Evolutionary conservation across 2,113 vertebrate genomes (phyloP).

Genomic region (Ameiurus melas): DNA sequence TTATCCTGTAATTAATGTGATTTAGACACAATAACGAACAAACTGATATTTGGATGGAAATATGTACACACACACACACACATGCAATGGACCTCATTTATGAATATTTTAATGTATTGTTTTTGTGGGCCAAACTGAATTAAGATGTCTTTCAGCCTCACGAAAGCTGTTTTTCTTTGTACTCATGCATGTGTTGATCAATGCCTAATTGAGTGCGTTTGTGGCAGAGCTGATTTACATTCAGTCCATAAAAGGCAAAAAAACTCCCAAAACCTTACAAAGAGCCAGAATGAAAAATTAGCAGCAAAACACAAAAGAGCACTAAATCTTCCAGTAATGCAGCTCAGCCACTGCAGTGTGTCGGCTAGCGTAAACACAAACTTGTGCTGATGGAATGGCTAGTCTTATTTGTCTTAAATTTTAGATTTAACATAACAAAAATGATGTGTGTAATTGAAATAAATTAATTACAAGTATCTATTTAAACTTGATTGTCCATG

Average conservation of each 20-base stretch:
- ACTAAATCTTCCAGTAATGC: neutral
- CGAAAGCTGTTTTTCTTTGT: neutral
- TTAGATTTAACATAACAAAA: neutral
- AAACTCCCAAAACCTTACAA: no score
- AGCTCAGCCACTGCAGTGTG: neutral
- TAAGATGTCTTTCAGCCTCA: neutral
- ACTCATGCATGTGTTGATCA: neutral
- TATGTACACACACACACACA: neutral
- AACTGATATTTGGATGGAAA: neutral
- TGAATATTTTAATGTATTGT: slow-evolving; percentile 8
- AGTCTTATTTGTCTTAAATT: neutral
- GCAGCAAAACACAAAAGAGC: neutral
- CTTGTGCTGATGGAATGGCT: neutral
- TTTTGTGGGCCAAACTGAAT: slow-evolving; percentile 1
- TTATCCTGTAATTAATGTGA: slow-evolving; percentile 20
- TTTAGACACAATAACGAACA: slow-evolving; percentile 16
- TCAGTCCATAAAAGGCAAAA: neutral
- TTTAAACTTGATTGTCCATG: neutral
- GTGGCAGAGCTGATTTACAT: neutral
- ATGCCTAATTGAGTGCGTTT: neutral
- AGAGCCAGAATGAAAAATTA: neutral
- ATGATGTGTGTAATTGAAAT: neutral
- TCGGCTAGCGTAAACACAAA: neutral
- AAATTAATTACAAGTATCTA: neutral
- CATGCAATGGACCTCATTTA: neutral